Percentiles rank a stretch among this genome's conserved stretches.
These are phyloP conservation scores for Isaurus tuberculatus DNA, from an alignment of 92 coral and sea anemone species.

Conservation along the genomic window DNA sequence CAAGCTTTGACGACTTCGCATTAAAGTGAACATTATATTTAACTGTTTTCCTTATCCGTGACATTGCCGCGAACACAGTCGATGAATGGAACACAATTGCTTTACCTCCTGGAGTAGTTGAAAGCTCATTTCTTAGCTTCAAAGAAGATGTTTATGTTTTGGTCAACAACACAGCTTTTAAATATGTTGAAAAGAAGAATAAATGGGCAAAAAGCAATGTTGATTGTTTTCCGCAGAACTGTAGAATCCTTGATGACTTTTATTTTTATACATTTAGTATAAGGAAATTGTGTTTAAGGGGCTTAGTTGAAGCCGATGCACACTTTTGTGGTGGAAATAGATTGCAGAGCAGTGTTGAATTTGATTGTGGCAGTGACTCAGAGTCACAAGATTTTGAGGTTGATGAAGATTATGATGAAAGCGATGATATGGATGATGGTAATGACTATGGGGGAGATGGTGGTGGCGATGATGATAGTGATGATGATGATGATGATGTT, in stretches of 20 bases:
- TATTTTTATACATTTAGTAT: background rate
- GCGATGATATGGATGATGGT: background rate
- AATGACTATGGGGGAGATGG: background rate
- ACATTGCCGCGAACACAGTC: too few relatives aligned
- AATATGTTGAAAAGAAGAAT: slow-evolving; percentile 4
- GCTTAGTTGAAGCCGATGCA: slow-evolving; percentile 25
- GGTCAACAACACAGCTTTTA: background rate
- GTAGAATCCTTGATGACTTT: background rate
- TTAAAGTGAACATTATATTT: too few relatives aligned
- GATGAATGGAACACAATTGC: slow-evolving; percentile 55
- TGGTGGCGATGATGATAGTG: background rate
- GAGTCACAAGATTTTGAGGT: background rate
- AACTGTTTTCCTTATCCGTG: too few relatives aligned
- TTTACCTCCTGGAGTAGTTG: background rate
- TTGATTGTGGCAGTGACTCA: slow-evolving; percentile 5
- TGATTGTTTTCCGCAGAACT: background rate
- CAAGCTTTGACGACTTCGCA: too few relatives aligned
- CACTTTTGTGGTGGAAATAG: background rate
- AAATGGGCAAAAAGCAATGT: background rate
- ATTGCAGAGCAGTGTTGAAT: background rate
- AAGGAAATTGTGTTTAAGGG: slow-evolving; percentile 6
- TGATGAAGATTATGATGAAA: background rate
- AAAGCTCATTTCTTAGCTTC: background rate
- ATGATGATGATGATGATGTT: background rate
- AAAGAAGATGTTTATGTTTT: slow-evolving; percentile 1